Percentiles rank a stretch among this genome's conserved stretches.
These are phyloP conservation scores for Caenorhabditis becei DNA, from an alignment of 2,888 invertebrate species.

Conservation along the genomic window DNA sequence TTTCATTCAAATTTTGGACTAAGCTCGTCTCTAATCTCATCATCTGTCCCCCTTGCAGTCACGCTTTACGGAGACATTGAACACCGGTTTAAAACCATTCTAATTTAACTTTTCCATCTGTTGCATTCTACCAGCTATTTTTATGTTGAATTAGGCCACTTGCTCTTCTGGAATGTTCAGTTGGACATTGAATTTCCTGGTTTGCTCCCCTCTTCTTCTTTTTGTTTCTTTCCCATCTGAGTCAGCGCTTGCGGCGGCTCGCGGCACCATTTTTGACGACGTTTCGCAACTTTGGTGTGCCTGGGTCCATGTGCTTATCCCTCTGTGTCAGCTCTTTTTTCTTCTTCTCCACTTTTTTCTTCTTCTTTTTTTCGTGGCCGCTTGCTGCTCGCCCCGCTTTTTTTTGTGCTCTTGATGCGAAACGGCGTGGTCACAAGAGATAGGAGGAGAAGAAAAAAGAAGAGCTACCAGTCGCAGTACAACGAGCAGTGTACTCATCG, in stretches of 20 bases:
- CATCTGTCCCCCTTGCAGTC: conserved; percentile 15
- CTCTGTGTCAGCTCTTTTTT: conserved; percentile 54
- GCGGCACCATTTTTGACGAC: conserved; percentile 36
- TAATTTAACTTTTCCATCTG: not conserved
- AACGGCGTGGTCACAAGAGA: conserved; percentile 60
- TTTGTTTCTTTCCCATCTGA: conserved; percentile 30
- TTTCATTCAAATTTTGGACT: conserved; percentile 61
- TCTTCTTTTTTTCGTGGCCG: conserved; percentile 35
- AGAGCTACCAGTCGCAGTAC: conserved; percentile 55
- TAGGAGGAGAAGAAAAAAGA: conserved; percentile 46
- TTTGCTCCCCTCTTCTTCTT: conserved; percentile 17
- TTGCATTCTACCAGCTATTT: not conserved
- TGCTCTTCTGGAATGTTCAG: conserved; percentile 41
- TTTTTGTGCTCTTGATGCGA: conserved; percentile 59
- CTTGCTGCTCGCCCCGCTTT: conserved; percentile 32
- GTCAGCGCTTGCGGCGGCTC: conserved; percentile 39
- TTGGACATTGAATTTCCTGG: conserved; percentile 33
- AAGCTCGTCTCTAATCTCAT: conserved; percentile 51
- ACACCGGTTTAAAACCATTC: conserved; percentile 19
- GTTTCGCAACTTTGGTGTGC: conserved; percentile 57
- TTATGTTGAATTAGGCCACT: not conserved
- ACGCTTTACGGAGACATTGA: not conserved
- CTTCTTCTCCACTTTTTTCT: conserved; percentile 18
- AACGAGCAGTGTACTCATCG: conserved; percentile 62
- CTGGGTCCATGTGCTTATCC: conserved; percentile 52